phyloP scores from a whole-genome alignment of 2,113 vertebrate species.

The Lates calcarifer region DNA sequence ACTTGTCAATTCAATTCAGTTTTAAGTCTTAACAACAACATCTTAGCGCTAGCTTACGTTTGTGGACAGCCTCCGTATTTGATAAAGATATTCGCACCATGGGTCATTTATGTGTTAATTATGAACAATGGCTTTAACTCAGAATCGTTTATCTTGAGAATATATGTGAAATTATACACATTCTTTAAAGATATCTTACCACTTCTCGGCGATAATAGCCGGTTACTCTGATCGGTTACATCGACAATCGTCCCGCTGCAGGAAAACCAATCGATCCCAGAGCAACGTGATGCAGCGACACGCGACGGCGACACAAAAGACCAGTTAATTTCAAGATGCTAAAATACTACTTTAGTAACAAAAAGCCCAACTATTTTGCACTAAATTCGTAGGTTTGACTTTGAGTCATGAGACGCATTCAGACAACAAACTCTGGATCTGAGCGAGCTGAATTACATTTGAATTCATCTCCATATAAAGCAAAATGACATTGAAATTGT shows the following conservation, averaged over 20 bases:
- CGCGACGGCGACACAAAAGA: neutral
- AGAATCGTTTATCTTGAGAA: neutral
- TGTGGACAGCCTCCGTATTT: neutral
- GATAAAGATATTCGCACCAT: no score
- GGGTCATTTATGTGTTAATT: no score
- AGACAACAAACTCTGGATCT: neutral
- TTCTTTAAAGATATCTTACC: neutral
- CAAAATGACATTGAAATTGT: neutral
- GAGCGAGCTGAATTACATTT: no score
- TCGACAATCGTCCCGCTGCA: conserved; percentile 35
- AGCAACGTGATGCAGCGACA: conserved; percentile 28
- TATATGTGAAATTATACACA: neutral
- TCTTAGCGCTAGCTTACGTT: neutral
- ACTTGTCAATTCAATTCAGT: neutral
- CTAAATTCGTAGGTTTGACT: neutral
- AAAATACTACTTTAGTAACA: neutral
- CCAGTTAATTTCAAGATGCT: neutral
- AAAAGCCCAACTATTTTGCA: neutral
- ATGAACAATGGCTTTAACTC: neutral
- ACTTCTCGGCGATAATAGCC: neutral
- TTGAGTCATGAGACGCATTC: neutral
- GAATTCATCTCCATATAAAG: neutral
- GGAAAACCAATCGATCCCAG: conserved; percentile 63
- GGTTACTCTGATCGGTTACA: conserved; percentile 3
- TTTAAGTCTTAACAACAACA: neutral